A percentile compares a stretch with the other conserved stretches of the same genome.
These are phyloP conservation scores for Equus przewalskii DNA, from an alignment of 2,113 vertebrate genomes.

Conservation along the genomic window DNA sequence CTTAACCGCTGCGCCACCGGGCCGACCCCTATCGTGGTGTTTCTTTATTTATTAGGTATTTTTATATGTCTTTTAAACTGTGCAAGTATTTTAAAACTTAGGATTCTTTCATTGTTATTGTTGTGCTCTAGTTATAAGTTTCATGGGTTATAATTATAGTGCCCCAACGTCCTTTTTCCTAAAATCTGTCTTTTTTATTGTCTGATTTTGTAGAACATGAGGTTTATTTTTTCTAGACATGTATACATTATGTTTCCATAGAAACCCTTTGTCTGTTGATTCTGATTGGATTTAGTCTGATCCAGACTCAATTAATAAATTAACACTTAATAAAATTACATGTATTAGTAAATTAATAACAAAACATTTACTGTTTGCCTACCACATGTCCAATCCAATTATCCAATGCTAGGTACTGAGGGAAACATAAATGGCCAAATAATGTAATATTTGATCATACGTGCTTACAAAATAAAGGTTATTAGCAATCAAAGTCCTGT, in stretches of 20 bases:
- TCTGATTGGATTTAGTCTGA: not conserved
- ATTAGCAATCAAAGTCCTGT: not conserved
- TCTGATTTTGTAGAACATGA: not conserved
- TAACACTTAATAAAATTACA: not conserved
- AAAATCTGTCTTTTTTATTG: not conserved
- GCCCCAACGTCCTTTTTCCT: not conserved
- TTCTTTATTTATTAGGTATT: constrained; percentile 9
- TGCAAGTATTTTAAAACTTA: constrained; percentile 2
- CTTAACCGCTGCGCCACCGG: no score
- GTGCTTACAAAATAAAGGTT: constrained; percentile 7
- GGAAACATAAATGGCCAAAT: not conserved
- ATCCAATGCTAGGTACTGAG: not conserved
- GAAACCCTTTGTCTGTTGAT: not conserved
- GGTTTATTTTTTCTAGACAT: not conserved
- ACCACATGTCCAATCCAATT: not conserved
- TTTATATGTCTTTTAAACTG: constrained; percentile 16
- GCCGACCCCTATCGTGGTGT: not conserved
- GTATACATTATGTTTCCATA: not conserved
- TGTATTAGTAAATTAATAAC: not conserved
- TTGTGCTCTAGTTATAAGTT: not conserved
- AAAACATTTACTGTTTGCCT: not conserved
- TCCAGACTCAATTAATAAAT: not conserved
- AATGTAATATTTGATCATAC: constrained; percentile 4
- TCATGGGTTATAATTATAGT: not conserved
- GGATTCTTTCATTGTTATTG: not conserved